These are phyloP conservation scores for Alectoris magna DNA, from an alignment of 2,797 vertebrate genomes.

Conservation along the genomic window DNA sequence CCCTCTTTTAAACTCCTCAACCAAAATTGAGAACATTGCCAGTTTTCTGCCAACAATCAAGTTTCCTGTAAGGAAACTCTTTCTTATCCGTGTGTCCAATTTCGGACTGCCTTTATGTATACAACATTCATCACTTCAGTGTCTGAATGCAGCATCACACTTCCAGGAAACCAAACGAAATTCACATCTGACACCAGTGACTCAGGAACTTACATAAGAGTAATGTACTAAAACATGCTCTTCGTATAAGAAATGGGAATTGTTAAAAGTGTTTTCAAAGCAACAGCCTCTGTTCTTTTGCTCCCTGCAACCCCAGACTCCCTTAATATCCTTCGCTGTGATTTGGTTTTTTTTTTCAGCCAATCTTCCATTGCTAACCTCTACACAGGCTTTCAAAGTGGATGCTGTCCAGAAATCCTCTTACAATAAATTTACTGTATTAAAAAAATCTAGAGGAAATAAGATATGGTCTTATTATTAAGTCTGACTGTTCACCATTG, in stretches of 20 bases:
- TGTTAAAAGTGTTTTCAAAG: slow-evolving; percentile 10
- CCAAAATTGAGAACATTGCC: neutral
- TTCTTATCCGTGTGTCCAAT: neutral
- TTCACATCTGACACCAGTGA: slow-evolving; percentile 43
- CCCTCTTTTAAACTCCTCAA: neutral
- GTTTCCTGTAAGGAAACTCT: slow-evolving; percentile 30
- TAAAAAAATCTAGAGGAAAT: slow-evolving; percentile 61
- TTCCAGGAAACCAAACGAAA: slow-evolving; percentile 61
- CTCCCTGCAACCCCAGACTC: slow-evolving; percentile 18
- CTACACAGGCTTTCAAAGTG: slow-evolving; percentile 29
- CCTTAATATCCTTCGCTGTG: slow-evolving; percentile 44
- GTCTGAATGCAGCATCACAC: slow-evolving; percentile 29
- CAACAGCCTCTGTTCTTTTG: slow-evolving; percentile 7
- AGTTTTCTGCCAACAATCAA: slow-evolving; percentile 9
- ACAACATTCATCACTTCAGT: neutral
- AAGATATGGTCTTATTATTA: slow-evolving; percentile 63
- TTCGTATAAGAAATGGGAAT: slow-evolving; percentile 16
- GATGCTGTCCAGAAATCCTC: slow-evolving; percentile 69
- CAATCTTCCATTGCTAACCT: slow-evolving; percentile 30
- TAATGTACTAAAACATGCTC: neutral
- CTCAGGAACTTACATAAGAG: slow-evolving; percentile 18
- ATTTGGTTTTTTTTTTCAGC: slow-evolving; percentile 25
- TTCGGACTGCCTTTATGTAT: neutral
- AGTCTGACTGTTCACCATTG: slow-evolving; percentile 39
- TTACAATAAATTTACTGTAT: slow-evolving; percentile 73